These are phyloP conservation scores for Drosophila nr. perissopoda DNA, from an alignment of 2,888 invertebrate species.

Conservation along the genomic window DNA sequence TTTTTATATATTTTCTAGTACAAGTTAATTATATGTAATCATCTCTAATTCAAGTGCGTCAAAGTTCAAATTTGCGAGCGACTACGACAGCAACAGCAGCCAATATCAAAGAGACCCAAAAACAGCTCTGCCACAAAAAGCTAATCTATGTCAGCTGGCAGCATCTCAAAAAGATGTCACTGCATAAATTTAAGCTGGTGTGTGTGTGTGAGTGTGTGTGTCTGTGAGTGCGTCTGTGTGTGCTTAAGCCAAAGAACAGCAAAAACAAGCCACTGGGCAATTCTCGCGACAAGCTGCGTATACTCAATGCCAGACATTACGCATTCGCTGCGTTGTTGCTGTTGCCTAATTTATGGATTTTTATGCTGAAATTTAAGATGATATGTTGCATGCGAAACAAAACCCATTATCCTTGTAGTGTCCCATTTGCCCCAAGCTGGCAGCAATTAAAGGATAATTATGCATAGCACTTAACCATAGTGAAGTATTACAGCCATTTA, in stretches of 20 bases:
- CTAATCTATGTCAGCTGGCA: conserved; percentile 30
- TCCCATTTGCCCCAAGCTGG: conserved; percentile 26
- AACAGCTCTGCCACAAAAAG: conserved; percentile 1
- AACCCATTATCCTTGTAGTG: conserved; percentile 6
- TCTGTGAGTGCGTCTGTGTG: not conserved
- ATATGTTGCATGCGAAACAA: conserved; percentile 20
- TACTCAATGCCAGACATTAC: conserved; percentile 64
- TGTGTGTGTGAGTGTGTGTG: not conserved
- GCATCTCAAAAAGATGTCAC: not conserved
- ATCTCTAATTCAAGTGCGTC: not conserved
- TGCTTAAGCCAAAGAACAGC: not conserved
- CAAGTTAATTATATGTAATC: not conserved
- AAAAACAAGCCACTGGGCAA: conserved; percentile 11
- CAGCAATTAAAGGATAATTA: conserved; percentile 12
- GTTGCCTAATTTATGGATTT: conserved; percentile 53
- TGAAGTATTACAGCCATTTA: not conserved
- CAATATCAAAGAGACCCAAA: conserved; percentile 11
- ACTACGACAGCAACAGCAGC: conserved; percentile 12
- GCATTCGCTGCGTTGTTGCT: conserved; percentile 61
- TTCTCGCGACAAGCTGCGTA: conserved; percentile 47
- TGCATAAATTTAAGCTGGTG: not conserved
- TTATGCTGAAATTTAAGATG: conserved; percentile 35
- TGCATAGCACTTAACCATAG: not conserved
- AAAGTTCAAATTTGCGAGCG: not conserved
- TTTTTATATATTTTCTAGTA: not conserved